phyloP scores from a whole-genome alignment of 1,140 invertebrate genomes.

The Streblospio benedicti region DNA sequence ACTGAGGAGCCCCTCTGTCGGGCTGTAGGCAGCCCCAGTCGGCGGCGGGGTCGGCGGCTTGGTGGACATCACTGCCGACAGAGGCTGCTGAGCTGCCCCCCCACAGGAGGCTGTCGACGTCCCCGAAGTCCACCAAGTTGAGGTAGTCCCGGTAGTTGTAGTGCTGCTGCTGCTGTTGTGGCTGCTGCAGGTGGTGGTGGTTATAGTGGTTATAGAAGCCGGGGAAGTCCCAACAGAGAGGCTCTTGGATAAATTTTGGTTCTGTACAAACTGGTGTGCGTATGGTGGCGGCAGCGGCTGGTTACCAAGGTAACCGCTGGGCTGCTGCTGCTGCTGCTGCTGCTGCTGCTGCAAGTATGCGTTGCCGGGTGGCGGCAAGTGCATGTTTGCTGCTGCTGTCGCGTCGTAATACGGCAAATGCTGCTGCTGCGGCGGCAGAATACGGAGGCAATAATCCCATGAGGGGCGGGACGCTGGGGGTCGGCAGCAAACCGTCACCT shows the following conservation, averaged over 20 bases:
- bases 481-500: too few species aligned
- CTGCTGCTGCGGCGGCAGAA: neutral
- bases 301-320: too few species aligned
- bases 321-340: neutral
- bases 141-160: too few species aligned
- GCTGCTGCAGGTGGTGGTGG: neutral
- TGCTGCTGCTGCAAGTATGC: neutral
- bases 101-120: neutral
- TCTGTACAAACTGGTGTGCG: too few species aligned
- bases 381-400: neutral
- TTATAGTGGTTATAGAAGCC: neutral
- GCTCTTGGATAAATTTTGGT: conserved; percentile 3
- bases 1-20: conserved; percentile 1
- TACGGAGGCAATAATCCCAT: neutral
- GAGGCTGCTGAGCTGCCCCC: neutral
- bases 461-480: too few species aligned
- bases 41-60: too few species aligned
- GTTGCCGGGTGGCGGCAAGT: neutral
- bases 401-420: neutral
- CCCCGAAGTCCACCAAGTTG: neutral
- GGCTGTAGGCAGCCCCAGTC: too few species aligned
- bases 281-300: too few species aligned
- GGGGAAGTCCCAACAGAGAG: conserved; percentile 2
- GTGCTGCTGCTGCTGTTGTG: too few species aligned
- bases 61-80: too few species aligned